A percentile compares a stretch with the other conserved stretches of the same genome.
phyloP scores from a whole-genome alignment of 2,888 invertebrate genomes.

The Ischnura elegans region DNA sequence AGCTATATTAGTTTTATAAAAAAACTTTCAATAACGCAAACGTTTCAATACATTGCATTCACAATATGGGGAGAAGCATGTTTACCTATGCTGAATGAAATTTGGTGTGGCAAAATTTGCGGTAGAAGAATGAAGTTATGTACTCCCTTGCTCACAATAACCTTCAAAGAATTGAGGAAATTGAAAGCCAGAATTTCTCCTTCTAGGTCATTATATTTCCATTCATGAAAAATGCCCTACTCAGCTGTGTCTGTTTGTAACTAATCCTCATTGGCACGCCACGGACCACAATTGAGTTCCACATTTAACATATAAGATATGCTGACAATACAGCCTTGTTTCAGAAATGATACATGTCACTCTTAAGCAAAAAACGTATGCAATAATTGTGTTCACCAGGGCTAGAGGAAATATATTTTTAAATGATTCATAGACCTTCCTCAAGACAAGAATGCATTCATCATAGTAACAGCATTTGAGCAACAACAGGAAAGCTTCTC shows the following conservation, averaged over 20 bases:
- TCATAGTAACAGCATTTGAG: background rate
- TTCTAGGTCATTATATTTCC: no score
- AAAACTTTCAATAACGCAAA: background rate
- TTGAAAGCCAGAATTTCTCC: no score
- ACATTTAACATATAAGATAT: no score
- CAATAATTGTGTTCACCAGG: no score
- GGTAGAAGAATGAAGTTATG: background rate
- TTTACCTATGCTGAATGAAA: background rate
- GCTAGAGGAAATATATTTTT: no score
- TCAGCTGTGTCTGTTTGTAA: background rate
- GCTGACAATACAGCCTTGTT: no score
- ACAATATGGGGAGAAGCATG: background rate
- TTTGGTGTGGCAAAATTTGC: background rate
- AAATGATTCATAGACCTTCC: background rate
- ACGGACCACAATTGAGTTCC: no score
- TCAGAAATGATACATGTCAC: no score
- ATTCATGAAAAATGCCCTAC: background rate
- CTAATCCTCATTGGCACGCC: no score
- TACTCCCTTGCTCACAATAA: background rate
- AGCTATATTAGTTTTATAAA: conserved; percentile 6
- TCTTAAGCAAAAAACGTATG: no score
- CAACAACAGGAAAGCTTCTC: background rate
- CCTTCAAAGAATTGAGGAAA: background rate
- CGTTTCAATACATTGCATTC: background rate
- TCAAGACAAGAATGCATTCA: background rate